Conservation (phyloP, 2,888 invertebrate species). For the Stenoptilia bipunctidactyla region DNA sequence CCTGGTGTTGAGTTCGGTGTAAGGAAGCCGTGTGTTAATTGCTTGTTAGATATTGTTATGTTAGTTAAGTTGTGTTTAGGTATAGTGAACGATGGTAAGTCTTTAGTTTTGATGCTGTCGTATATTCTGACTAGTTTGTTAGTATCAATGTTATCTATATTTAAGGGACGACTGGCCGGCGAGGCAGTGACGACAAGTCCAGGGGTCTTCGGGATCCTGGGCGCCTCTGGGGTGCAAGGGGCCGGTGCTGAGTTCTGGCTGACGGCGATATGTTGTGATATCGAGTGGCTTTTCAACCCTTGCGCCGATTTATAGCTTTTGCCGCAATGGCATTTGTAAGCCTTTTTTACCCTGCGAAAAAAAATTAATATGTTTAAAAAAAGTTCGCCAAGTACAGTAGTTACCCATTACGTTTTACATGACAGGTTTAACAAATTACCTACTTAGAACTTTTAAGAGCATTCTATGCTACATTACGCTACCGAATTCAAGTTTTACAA, state of each 20-base stretch:
- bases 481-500: conserved; percentile 1
- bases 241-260: conserved; percentile 19
- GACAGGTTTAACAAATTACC: too few relatives aligned
- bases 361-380: background rate
- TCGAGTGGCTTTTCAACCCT: conserved; percentile 81
- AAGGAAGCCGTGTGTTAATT: conserved; percentile 43
- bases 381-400: background rate
- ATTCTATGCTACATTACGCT: background rate
- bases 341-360: conserved; percentile 80
- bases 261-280: conserved; percentile 35
- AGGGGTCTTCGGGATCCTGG: conserved; percentile 28
- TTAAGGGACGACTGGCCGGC: conserved; percentile 31
- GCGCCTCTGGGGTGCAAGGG: conserved; percentile 10
- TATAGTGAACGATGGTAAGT: conserved; percentile 45
- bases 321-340: conserved; percentile 86
- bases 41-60: conserved; percentile 28
- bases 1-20: conserved; percentile 64
- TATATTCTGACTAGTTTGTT: conserved; percentile 56
- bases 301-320: conserved; percentile 88
- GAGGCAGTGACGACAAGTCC: conserved; percentile 55
- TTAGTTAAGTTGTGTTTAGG: conserved; percentile 47
- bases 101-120: conserved; percentile 48
- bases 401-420: too few relatives aligned
- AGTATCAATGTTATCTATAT: conserved; percentile 34
- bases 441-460: too few relatives aligned